Evolutionary conservation across 2,113 vertebrate species (phyloP).

Genomic region (Nibea coibor): DNA sequence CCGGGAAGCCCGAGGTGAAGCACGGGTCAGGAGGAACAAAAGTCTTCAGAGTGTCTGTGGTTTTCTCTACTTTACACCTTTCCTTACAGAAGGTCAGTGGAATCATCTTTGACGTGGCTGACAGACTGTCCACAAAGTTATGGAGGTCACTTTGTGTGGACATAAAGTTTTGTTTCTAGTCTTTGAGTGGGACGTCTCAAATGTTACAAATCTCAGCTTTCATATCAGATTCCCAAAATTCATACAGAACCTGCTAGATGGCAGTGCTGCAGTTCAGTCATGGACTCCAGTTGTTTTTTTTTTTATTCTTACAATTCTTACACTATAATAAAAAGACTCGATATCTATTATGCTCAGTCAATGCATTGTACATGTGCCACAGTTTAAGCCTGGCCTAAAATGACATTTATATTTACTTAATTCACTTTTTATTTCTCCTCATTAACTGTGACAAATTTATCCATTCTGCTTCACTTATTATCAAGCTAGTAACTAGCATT

Average conservation of each 20-base stretch:
- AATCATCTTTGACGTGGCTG: not conserved
- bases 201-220: not conserved
- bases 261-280: too few species aligned
- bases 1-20: constrained; percentile 40
- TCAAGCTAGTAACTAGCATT: too few species aligned
- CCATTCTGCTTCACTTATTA: too few species aligned
- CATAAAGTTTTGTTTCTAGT: not conserved
- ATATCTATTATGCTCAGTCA: too few species aligned
- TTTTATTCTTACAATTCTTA: too few species aligned
- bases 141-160: not conserved
- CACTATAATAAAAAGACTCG: too few species aligned
- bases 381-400: too few species aligned
- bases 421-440: too few species aligned
- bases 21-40: constrained; percentile 31
- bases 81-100: constrained; percentile 7
- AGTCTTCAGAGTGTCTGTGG: constrained; percentile 1
- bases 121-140: not conserved
- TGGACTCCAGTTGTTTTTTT: too few species aligned
- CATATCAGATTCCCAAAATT: not conserved
- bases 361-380: too few species aligned
- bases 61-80: constrained; percentile 30
- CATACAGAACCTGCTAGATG: not conserved
- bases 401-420: too few species aligned
- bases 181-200: not conserved
- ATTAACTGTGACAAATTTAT: too few species aligned